Evolutionary conservation across 2,113 vertebrate genomes (phyloP).

Genomic region (Anolis carolinensis): DNA sequence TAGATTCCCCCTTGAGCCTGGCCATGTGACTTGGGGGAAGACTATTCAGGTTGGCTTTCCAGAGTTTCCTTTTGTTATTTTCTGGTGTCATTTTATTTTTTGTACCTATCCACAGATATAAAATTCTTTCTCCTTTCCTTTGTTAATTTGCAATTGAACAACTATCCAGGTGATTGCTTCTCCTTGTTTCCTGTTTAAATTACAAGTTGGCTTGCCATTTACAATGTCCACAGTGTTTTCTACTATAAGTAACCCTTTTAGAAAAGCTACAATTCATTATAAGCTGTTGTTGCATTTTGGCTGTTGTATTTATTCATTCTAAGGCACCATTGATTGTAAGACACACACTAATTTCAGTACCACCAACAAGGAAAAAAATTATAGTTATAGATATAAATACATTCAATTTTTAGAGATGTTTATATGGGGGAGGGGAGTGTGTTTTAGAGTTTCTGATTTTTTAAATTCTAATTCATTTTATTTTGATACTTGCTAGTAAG

Average conservation of each 20-base stretch:
- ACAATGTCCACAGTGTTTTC: background rate
- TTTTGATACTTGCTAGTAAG: background rate
- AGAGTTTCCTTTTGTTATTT: background rate
- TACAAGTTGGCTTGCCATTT: background rate
- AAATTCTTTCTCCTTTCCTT: background rate
- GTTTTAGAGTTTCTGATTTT: background rate
- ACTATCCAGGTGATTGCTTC: background rate
- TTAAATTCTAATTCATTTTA: background rate
- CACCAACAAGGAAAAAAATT: no score
- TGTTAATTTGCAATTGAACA: background rate
- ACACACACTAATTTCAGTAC: no score
- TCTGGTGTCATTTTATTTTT: background rate
- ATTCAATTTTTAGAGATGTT: no score
- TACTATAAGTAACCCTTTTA: background rate
- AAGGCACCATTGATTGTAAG: no score
- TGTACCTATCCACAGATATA: background rate
- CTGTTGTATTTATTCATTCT: no score
- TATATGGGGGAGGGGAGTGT: no score
- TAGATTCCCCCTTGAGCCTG: no score
- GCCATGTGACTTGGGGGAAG: no score
- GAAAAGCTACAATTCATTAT: background rate
- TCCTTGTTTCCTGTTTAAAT: background rate
- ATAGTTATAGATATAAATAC: no score
- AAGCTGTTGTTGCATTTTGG: no score
- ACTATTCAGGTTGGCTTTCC: no score